These are phyloP conservation scores for Bos indicus DNA, from an alignment of 2,113 vertebrate species.

Conservation along the genomic window DNA sequence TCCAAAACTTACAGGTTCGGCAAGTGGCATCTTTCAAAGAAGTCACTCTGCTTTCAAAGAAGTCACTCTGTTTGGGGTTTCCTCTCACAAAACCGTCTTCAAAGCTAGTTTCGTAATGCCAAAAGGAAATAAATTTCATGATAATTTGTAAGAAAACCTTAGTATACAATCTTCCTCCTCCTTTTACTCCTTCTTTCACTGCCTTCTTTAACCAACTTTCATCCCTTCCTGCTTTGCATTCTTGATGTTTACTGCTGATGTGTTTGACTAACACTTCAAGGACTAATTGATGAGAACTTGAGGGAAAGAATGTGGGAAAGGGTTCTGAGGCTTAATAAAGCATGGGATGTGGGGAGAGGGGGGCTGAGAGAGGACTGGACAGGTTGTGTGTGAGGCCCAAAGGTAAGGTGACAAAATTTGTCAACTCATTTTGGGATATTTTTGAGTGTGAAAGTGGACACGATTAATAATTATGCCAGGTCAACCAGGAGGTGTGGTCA, in stretches of 20 bases:
- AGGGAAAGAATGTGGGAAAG: background rate
- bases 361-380: background rate
- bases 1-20: background rate
- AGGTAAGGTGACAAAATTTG: background rate
- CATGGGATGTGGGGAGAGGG: background rate
- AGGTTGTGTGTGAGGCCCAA: background rate
- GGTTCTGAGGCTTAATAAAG: background rate
- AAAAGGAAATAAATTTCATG: background rate
- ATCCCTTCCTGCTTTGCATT: background rate
- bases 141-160: background rate
- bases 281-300: conserved; percentile 3
- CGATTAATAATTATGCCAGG: background rate
- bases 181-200: background rate
- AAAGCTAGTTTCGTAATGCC: background rate
- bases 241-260: conserved; percentile 37
- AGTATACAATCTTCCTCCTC: background rate
- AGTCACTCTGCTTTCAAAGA: background rate
- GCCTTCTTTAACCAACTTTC: background rate
- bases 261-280: conserved; percentile 38
- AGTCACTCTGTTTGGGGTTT: background rate
- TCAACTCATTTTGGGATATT: background rate
- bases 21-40: background rate
- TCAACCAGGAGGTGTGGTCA: background rate
- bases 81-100: background rate
- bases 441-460: background rate